Conservation (phyloP, 2,888 invertebrate genomes). For the Maniola hyperantus region DNA sequence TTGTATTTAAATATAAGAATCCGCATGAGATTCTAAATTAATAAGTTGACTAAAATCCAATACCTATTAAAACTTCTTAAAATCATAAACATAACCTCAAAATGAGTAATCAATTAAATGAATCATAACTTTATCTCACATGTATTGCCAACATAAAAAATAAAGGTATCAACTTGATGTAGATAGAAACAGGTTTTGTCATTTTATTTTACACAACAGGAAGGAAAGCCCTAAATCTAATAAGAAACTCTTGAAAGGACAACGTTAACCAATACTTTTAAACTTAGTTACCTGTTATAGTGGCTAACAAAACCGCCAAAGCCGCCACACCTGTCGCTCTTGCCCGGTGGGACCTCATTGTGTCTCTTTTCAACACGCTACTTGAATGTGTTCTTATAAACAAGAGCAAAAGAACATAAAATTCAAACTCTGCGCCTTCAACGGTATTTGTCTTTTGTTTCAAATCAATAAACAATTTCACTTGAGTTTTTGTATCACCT, state of each 20-base stretch:
- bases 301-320: conserved; percentile 70
- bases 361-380: conserved; percentile 75
- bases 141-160: conserved; percentile 49
- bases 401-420: conserved; percentile 66
- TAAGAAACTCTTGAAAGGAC: conserved; percentile 40
- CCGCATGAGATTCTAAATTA: not conserved
- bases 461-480: conserved; percentile 72
- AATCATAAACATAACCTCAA: conserved; percentile 43
- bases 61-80: conserved; percentile 2
- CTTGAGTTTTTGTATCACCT: conserved; percentile 71
- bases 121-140: conserved; percentile 46
- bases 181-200: not conserved
- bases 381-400: conserved; percentile 62
- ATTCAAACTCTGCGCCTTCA: conserved; percentile 60
- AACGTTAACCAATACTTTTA: conserved; percentile 38
- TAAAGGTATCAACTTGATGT: conserved; percentile 40
- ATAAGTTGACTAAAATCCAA: not conserved
- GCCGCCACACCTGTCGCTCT: conserved; percentile 79
- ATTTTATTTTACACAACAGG: conserved; percentile 9
- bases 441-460: conserved; percentile 63
- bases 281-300: conserved; percentile 72
- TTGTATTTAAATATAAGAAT: no score
- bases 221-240: conserved; percentile 30
- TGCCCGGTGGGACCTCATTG: conserved; percentile 68
- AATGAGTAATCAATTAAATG: conserved; percentile 38